phyloP scores from a whole-genome alignment of 2,113 vertebrate genomes.

The Gambusia holbrooki region DNA sequence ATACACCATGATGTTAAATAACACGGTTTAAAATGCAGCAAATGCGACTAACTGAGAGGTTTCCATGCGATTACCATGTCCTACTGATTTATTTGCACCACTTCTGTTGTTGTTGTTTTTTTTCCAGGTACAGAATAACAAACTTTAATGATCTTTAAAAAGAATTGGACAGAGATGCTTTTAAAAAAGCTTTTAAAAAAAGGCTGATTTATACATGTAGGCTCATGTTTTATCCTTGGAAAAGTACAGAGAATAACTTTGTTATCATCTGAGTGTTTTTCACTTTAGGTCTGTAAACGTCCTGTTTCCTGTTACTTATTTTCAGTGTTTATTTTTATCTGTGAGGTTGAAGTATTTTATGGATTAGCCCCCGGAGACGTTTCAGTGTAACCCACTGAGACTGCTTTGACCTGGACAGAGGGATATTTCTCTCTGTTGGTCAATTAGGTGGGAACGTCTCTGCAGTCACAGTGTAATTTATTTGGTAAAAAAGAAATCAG shows the following conservation, averaged over 20 bases:
- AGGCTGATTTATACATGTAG: not conserved
- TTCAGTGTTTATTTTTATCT: not conserved
- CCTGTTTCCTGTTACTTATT: not conserved
- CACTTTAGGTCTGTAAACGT: not conserved
- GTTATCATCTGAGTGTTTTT: too few relatives aligned
- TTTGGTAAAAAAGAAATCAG: too few relatives aligned
- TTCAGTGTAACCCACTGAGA: slow-evolving; percentile 6
- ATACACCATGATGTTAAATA: too few relatives aligned
- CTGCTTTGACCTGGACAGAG: slow-evolving; percentile 24
- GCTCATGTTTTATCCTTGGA: not conserved
- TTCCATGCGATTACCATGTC: too few relatives aligned
- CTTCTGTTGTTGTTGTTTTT: too few relatives aligned
- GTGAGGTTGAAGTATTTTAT: not conserved
- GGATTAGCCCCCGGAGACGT: not conserved
- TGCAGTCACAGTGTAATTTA: not conserved
- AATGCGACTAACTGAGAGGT: too few relatives aligned
- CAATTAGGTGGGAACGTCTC: not conserved
- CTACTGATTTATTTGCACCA: not conserved
- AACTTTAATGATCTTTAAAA: not conserved
- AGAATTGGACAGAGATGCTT: not conserved
- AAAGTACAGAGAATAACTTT: not conserved
- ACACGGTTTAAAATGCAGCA: too few relatives aligned
- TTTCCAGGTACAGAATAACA: not conserved
- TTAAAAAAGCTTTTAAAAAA: not conserved
- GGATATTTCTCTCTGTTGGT: not conserved